Evolutionary conservation across 2,113 vertebrate species (phyloP).

Genomic region (Cyanoramphus novaezelandiae): DNA sequence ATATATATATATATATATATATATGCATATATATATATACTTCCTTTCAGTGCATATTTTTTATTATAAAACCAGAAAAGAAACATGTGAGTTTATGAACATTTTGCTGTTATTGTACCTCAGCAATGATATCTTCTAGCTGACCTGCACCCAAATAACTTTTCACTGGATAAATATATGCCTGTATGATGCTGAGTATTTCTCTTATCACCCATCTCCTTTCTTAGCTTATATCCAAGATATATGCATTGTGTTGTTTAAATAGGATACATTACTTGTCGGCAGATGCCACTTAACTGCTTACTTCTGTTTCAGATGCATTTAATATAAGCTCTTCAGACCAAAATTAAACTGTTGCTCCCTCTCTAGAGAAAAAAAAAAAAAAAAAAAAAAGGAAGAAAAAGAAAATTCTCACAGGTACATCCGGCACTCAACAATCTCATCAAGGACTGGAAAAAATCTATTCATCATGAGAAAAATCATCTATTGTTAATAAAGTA

Average conservation of each 20-base stretch:
- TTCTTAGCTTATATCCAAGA: not conserved
- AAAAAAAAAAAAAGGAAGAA: not conserved
- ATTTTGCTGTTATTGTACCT: not conserved
- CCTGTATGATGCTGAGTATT: not conserved
- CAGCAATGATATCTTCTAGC: not conserved
- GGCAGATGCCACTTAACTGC: not conserved
- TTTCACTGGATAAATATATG: not conserved
- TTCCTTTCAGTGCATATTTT: not conserved
- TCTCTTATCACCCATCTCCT: not conserved
- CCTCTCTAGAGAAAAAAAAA: not conserved
- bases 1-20: not conserved
- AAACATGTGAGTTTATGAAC: rapidly evolving
- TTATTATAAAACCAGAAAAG: not conserved
- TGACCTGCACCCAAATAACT: not conserved
- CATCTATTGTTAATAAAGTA: conserved; percentile 22
- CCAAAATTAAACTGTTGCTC: not conserved
- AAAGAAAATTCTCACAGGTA: not conserved
- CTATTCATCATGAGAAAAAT: conserved; percentile 40
- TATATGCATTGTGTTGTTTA: not conserved
- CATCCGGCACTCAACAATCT: conserved; percentile 6
- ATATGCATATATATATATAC: no score
- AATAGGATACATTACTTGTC: not conserved
- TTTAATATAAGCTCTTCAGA: not conserved
- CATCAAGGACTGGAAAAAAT: conserved; percentile 19
- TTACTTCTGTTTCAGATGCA: not conserved